Base-by-base conservation (phyloP, 1,140 invertebrate genomes). In the Copidosoma floridanum region DNA sequence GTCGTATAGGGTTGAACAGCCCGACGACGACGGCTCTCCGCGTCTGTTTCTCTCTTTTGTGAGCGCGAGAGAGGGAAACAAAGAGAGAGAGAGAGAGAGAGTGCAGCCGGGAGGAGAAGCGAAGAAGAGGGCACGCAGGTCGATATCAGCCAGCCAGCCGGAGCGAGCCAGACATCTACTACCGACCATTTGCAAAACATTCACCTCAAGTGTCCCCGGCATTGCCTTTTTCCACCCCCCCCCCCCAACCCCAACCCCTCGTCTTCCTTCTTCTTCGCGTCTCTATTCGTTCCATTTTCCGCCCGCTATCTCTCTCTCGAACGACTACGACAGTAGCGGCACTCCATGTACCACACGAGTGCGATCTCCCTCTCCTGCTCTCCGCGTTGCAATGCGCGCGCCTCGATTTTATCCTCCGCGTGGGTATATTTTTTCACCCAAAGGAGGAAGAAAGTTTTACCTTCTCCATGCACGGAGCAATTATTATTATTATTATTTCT, bases 121-220 rank as follows among this genome's bases (percentile, higher is more conserved):
- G 37, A 37, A 27, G 46, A 48, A 35, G 52, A 43, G 64, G 41
- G 48, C 24, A 52, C n/a, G 26, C 72, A 76, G 78, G 78, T 79
- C 78, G 78, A 80, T 80, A 80, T 79, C 76, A 75, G 62, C 64
- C 24, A 14, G 3, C 18, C 71, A 73, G 71, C 73, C 72, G 44
- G 76, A 76, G 78, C 76, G 77, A 78, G 78, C 76, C 77, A 80
- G 78, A 80, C 78, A 80, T 80, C 77, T 80, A 80, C 76, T 80
- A 80, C 76, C 77, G 78, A 79, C 77, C 78, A 80, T 80, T 78
- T 76, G 77, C 78, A 80, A 80, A 80, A 80, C 78, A 79, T 80
- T 78, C 76, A 79, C 77, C 78, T 78, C 76, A 76, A 80, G 77
- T 80, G 76, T 77, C 54, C 51, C 59, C 61, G 70, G 72, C 75